A percentile compares a stretch with the other conserved stretches of the same genome.
phyloP scores from a whole-genome alignment of 2,113 vertebrate genomes.

The Laterallus jamaicensis region DNA sequence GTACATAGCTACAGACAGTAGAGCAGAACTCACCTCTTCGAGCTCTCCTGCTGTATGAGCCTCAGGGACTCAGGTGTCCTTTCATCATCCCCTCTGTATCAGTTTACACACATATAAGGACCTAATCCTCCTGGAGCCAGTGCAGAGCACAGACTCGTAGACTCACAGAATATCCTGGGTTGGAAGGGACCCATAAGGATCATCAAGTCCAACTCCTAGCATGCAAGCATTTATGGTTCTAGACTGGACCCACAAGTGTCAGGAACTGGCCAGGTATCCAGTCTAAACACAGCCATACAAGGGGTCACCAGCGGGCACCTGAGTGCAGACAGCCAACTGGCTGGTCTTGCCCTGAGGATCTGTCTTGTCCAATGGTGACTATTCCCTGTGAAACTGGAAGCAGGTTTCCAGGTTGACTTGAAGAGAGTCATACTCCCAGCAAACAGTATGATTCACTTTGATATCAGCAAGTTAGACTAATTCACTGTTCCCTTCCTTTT shows the following conservation, averaged over 20 bases:
- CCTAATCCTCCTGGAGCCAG: background rate
- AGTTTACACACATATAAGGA: fast-evolving
- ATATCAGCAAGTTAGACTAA: background rate
- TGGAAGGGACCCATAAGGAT: no score
- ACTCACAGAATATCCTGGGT: no score
- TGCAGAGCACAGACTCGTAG: background rate
- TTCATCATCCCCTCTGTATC: background rate
- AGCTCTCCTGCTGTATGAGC: background rate
- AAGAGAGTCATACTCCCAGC: background rate
- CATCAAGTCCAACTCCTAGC: no score
- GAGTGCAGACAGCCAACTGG: no score
- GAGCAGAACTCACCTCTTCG: background rate
- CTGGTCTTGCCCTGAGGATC: background rate
- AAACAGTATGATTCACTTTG: background rate
- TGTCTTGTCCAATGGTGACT: background rate
- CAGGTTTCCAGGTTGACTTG: background rate
- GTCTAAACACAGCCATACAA: background rate
- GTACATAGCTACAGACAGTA: background rate
- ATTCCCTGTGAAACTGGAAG: background rate
- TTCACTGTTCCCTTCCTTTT: background rate
- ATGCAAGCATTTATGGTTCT: background rate
- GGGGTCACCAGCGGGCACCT: background rate
- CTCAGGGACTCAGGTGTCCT: background rate
- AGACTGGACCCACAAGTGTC: background rate
- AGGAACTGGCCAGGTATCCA: background rate